These are phyloP conservation scores for Microcebus murinus DNA, from an alignment of 2,113 vertebrate species.

Conservation along the genomic window DNA sequence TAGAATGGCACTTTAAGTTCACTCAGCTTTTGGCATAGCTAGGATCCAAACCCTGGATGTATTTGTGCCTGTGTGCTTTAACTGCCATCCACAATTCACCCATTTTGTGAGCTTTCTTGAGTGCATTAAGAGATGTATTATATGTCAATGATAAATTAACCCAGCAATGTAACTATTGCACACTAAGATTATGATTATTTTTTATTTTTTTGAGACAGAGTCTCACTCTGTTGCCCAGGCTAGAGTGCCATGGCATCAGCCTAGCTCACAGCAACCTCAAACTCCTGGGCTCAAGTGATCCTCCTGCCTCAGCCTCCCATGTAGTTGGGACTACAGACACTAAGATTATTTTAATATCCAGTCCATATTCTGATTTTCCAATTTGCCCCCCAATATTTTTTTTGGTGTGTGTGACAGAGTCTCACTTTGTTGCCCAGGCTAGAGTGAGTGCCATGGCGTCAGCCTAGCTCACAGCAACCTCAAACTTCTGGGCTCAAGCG, in stretches of 20 bases:
- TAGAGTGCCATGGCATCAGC: no score
- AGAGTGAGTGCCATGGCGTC: no score
- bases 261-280: no score
- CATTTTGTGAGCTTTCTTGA: not conserved
- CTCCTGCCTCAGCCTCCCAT: no score
- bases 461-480: no score
- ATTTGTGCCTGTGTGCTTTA: not conserved
- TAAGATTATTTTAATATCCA: not conserved
- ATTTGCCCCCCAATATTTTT: constrained; percentile 2
- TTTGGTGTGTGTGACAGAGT: not conserved
- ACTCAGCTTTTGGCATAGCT: not conserved
- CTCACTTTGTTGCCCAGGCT: no score
- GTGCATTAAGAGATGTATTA: not conserved
- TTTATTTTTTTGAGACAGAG: no score
- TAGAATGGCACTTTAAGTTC: not conserved
- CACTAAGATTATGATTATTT: not conserved
- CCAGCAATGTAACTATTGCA: not conserved
- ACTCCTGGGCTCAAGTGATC: no score
- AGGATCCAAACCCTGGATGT: not conserved
- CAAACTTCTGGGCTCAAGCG: no score
- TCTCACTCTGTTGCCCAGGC: no score
- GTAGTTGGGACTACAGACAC: not conserved
- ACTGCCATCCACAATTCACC: not conserved
- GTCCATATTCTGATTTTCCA: constrained; percentile 11
- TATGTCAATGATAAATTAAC: not conserved